Evolutionary conservation across 2,797 vertebrate species (phyloP), one percentile per base, ranked within the genome.

Genomic region (Spea hammondii): DNA sequence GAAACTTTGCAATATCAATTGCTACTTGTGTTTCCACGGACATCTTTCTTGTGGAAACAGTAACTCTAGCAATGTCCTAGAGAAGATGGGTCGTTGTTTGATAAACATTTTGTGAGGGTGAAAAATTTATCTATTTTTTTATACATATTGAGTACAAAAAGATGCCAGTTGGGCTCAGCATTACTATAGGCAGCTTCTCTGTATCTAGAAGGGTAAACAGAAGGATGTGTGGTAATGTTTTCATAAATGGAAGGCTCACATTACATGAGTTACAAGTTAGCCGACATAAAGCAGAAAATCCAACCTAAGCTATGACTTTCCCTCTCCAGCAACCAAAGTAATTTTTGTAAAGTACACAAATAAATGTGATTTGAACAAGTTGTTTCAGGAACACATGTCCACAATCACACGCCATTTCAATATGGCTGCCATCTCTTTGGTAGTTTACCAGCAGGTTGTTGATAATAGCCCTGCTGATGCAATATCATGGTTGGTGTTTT

Each of bases 51-150:
- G 4, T 11, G 13, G 46, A 72, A 44, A 77, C 68, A 67, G 14
- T 50, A 68, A 57, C 11, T 6, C 13, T 50, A 17, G 50, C 64
- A 53, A 10, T 55, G 73, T 44, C 32, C 17, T 17, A 44, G 0
- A 55, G 14, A 51, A 66, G 68, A 78, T 66, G 69, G 70, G 8
- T 14, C 8, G 1, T 12, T 73, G 53, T 45, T 12, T 45, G 54
- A 8, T 53, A 79, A 55, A 12, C 46, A 4, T 14, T 50, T 11
- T 17, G 60, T 59, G 70, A 10, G 50, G 4, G 10, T 72, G 48
- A 66, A 48, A 55, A n/a, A 78, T 64, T 32, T 50, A 10, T 46
- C 51, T 4, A 6, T n/a, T 13, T 53, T 12, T 4, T 12, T 76
- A 11, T 69, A 44, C 50, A 47, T 32, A 8, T 32, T 12, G 59